Base-by-base conservation (phyloP, 1,140 invertebrate genomes). In the Dendrolimus punctatus region DNA sequence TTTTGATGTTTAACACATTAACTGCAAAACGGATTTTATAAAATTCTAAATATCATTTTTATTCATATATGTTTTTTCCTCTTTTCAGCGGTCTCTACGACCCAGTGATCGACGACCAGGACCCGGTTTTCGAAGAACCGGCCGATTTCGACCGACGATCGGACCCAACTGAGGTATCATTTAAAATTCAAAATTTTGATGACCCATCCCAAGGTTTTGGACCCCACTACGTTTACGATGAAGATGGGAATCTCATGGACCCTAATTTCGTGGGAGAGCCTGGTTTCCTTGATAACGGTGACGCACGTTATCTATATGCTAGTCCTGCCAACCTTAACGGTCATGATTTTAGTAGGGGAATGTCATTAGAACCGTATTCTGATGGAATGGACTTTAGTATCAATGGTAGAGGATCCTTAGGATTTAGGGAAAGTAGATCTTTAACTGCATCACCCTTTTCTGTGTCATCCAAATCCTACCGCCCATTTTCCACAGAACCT, bases 41-140 rank as follows among this genome's bases (percentile, higher is more conserved):
- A 23, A 23, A 23, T 23, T 23, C 23, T 23, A 23, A 49, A 49
- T 2, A n/a, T 55, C 8, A 46, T 7, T 51, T 50, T 41, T 5
- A 23, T 47, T 36, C 9, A 2, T 38, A 37, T 46, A 7, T 36
- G n/a, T 45, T 23, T 4, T 23, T 43, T 55, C 54, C 47, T 44
- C 39, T 60, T 73, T 75, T 8, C 73, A 81, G 80, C 64, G 78
- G 76, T 52, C 73, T 75, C 9, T 79, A 81, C 73, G 78, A 79
- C 57, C 72, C 72, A 48, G 71, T 77, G 2, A 51, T 77, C 43
- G 75, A 80, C 68, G 73, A 83, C 49, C 61, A 60, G 44, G 75
- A 80, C 59, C 59, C 66, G 39, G 55, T 69, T 36, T 73, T 66
- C 66, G 72, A 78, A 50, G 71, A 74, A 68, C 76, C 68, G 71